Evolutionary conservation across 1,140 invertebrate species (phyloP).

Genomic region (Sitobion miscanthi): DNA sequence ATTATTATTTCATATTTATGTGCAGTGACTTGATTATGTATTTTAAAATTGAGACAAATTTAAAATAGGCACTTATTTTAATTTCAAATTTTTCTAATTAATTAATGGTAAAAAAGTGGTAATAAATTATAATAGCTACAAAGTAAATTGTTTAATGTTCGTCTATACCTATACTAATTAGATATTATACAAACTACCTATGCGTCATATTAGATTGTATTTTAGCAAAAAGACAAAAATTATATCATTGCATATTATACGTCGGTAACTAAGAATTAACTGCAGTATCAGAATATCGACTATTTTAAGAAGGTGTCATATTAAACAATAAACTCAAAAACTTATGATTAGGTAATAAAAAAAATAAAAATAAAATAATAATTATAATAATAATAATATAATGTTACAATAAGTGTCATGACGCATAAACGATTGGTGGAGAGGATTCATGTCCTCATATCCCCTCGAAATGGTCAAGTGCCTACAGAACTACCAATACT

Average conservation of each 20-base stretch:
- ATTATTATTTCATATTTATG: background rate
- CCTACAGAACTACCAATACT: background rate
- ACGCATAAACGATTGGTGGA: background rate
- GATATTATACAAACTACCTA: background rate
- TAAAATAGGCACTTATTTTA: background rate
- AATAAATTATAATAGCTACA: background rate
- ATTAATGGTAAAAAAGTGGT: background rate
- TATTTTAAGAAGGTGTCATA: background rate
- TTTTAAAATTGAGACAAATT: background rate
- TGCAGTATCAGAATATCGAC: background rate
- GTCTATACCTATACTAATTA: background rate
- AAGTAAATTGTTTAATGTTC: background rate
- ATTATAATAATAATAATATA: background rate
- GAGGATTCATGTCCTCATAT: background rate
- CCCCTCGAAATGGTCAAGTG: background rate
- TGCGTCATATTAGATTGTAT: background rate
- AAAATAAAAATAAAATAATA: background rate
- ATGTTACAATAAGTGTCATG: background rate
- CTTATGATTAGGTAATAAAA: background rate
- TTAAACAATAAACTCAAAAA: background rate
- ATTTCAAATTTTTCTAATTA: background rate
- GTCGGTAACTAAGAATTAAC: background rate
- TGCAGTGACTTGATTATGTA: background rate
- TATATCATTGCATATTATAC: background rate
- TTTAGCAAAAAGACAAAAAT: background rate